phyloP scores from a whole-genome alignment of 1,140 invertebrate species.

The Drosophila ambigua region DNA sequence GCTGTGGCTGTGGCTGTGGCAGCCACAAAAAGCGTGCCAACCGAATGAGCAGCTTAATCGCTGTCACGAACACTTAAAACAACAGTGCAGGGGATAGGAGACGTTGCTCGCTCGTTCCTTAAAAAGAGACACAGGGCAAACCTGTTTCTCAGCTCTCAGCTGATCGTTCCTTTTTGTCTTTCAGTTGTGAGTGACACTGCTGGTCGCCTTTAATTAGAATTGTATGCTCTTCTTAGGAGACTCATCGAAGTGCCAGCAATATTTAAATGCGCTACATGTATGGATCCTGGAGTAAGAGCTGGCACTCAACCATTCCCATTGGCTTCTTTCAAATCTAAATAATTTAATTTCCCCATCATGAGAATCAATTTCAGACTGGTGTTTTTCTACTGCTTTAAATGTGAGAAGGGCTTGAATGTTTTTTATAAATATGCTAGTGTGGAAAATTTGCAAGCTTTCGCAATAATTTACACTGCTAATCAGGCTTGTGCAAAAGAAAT shows the following conservation, averaged over 20 bases:
- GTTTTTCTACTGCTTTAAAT: slow-evolving; percentile 7
- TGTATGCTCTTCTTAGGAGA: too few relatives aligned
- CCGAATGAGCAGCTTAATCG: slow-evolving; percentile 69
- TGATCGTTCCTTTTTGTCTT: slow-evolving; percentile 34
- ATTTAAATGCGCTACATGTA: too few relatives aligned
- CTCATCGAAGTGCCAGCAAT: too few relatives aligned
- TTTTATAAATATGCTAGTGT: slow-evolving; percentile 24
- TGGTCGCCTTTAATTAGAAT: neutral
- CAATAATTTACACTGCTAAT: slow-evolving; percentile 64
- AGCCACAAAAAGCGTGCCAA: slow-evolving; percentile 57
- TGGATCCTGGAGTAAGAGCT: too few relatives aligned
- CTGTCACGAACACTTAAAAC: slow-evolving; percentile 52
- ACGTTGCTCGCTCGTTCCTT: slow-evolving; percentile 7
- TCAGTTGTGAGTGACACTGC: slow-evolving; percentile 14
- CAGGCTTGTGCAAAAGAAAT: slow-evolving; percentile 44
- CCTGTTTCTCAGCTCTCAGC: slow-evolving; percentile 28
- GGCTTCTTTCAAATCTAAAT: too few relatives aligned
- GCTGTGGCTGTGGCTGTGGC: slow-evolving; percentile 1
- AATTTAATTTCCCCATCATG: too few relatives aligned
- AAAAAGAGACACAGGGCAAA: slow-evolving; percentile 40
- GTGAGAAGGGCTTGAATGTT: slow-evolving; percentile 39
- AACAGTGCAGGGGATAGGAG: slow-evolving; percentile 18
- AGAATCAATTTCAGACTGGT: too few relatives aligned
- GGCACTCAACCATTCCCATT: too few relatives aligned
- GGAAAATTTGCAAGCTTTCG: slow-evolving; percentile 48